Evolutionary conservation across 2,888 invertebrate genomes (phyloP).

Genomic region (Sycophila texana): DNA sequence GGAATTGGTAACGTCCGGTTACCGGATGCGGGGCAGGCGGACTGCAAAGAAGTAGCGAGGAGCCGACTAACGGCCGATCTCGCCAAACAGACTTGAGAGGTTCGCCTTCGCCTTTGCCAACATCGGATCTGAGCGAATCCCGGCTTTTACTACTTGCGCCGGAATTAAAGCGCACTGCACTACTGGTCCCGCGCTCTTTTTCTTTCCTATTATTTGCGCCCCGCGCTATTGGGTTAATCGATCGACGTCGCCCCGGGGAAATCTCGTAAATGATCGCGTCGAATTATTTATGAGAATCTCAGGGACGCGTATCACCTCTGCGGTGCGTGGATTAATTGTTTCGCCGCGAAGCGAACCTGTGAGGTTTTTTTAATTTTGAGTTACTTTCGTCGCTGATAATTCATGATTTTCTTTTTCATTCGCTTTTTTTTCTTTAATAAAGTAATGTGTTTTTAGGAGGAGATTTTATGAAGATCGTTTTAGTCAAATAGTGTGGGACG

Average conservation of each 20-base stretch:
- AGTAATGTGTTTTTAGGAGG: too few relatives aligned
- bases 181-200: conserved; percentile 27
- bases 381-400: background rate
- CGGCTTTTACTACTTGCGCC: conserved; percentile 39
- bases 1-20: conserved; percentile 43
- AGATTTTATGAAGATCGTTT: too few relatives aligned
- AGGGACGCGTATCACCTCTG: too few relatives aligned
- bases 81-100: conserved; percentile 50
- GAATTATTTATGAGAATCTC: too few relatives aligned
- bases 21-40: conserved; percentile 8
- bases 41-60: background rate
- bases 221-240: conserved; percentile 8
- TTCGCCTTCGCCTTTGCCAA: background rate
- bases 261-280: too few relatives aligned
- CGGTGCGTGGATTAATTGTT: too few relatives aligned
- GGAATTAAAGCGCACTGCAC: conserved; percentile 7
- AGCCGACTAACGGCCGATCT: conserved; percentile 38
- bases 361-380: too few relatives aligned
- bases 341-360: too few relatives aligned
- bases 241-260: too few relatives aligned
- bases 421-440: conserved; percentile 44
- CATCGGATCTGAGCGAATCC: conserved; percentile 1
- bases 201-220: background rate
- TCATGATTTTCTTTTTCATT: conserved; percentile 53
- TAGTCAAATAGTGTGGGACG: too few relatives aligned